A percentile compares a stretch with the other conserved stretches of the same genome.
Conservation (phyloP, 2,113 vertebrate species). For the Calidris pugnax region DNA sequence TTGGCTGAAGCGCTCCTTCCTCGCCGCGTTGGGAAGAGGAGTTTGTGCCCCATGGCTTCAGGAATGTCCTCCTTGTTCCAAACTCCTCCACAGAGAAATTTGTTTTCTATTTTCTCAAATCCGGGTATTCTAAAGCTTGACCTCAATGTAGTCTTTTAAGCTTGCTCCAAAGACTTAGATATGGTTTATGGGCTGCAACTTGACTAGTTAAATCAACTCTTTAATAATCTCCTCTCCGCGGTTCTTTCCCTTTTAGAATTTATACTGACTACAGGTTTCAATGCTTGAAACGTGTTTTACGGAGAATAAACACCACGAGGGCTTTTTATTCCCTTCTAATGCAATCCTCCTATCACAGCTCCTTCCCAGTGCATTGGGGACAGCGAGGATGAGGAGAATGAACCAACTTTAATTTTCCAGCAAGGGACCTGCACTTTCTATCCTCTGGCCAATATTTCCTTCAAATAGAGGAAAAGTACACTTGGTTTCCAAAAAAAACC, state of each 20-base stretch:
- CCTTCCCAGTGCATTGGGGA: not conserved
- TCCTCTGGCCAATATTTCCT: not conserved
- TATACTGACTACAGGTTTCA: not conserved
- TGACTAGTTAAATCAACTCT: not conserved
- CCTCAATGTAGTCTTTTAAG: not conserved
- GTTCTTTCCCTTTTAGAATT: conserved; percentile 1
- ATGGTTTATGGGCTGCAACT: conserved; percentile 9
- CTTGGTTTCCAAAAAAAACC: not conserved
- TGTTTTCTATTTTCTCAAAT: conserved; percentile 2
- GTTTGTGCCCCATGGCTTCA: not conserved
- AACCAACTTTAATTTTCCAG: not conserved
- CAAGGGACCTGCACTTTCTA: not conserved
- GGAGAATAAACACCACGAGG: not conserved
- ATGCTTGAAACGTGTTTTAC: not conserved
- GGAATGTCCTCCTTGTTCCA: too few species aligned
- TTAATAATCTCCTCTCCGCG: not conserved
- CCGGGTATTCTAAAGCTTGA: conserved; percentile 4
- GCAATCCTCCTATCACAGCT: not conserved
- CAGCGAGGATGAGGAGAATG: not conserved
- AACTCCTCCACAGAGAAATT: not conserved
- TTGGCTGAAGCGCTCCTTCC: not conserved
- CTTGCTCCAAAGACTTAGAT: conserved; percentile 3
- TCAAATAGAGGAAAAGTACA: not conserved
- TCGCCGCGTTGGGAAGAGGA: fast-evolving
- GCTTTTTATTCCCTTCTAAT: not conserved